Conservation (phyloP, 2,888 invertebrate species). For the Odontocerum albicorne region DNA sequence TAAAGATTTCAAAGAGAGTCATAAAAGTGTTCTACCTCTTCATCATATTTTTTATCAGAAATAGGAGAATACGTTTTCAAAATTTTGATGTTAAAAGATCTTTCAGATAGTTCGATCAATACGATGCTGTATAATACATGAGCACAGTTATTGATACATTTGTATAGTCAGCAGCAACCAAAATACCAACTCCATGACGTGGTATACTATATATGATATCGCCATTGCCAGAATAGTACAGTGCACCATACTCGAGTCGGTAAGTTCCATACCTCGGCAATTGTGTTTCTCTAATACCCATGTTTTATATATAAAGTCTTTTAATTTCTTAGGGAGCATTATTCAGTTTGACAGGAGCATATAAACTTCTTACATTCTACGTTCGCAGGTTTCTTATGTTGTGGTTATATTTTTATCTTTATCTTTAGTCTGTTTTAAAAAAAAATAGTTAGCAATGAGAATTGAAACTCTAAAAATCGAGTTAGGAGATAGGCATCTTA, state of each 20-base stretch:
- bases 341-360: neutral
- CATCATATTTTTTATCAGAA: neutral
- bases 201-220: neutral
- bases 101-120: neutral
- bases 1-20: neutral
- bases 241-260: neutral
- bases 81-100: neutral
- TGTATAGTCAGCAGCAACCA: neutral
- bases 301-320: neutral
- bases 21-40: neutral
- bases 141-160: neutral
- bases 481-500: no score
- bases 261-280: neutral
- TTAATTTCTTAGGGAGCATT: neutral
- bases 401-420: no score
- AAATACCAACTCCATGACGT: neutral
- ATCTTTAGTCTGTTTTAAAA: no score
- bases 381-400: neutral
- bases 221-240: neutral
- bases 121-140: neutral
- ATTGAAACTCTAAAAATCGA: no score
- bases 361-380: slow-evolving; percentile 3
- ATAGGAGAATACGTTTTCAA: neutral
- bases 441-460: no score
- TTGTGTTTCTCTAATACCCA: neutral